Conservation (phyloP, 2,797 vertebrate genomes). For the Choloepus didactylus region DNA sequence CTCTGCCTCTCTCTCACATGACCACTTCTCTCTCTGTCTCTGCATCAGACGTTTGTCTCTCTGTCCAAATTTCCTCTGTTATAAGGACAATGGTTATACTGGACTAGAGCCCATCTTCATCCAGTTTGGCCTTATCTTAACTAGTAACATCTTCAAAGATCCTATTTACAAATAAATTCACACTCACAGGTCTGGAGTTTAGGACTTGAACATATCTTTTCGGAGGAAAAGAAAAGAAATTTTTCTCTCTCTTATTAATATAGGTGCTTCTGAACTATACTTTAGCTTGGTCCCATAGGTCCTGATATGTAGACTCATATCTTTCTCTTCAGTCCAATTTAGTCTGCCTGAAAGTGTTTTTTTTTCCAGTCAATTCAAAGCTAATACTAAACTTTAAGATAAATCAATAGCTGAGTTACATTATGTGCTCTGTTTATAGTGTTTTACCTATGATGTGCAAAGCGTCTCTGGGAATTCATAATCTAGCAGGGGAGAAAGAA, state of each 20-base stretch:
- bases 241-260: neutral
- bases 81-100: no score
- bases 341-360: neutral
- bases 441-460: neutral
- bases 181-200: no score
- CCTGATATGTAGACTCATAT: neutral
- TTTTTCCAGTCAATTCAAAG: constrained; percentile 42
- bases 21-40: no score
- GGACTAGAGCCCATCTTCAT: no score
- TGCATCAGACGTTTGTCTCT: no score
- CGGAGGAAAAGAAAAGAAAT: neutral
- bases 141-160: no score
- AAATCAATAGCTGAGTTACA: neutral
- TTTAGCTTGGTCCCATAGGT: neutral
- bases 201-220: no score
- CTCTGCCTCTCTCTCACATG: no score
- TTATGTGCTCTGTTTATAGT: neutral
- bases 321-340: constrained; percentile 30
- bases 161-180: no score
- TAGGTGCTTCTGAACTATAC: neutral
- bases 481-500: neutral
- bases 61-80: no score
- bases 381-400: neutral
- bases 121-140: no score
- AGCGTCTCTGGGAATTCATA: neutral